Evolutionary conservation across 1,140 invertebrate genomes (phyloP).

Genomic region (Berghia stephanieae): DNA sequence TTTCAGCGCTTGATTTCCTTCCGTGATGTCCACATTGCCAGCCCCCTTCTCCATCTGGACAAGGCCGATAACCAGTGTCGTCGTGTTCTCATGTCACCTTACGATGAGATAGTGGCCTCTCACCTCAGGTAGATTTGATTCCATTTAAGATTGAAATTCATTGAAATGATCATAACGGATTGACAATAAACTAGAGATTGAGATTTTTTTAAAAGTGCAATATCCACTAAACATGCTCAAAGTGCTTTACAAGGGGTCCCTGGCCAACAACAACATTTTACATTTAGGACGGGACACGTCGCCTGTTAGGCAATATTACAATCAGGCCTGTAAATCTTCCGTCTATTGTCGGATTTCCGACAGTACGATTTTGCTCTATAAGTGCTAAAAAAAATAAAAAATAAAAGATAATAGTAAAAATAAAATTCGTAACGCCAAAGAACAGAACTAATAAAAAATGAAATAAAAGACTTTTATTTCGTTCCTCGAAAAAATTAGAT

Average conservation of each 20-base stretch:
- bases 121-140: slow-evolving; percentile 76
- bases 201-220: background rate
- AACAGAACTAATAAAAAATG: too few relatives aligned
- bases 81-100: slow-evolving; percentile 74
- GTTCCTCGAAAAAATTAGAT: too few relatives aligned
- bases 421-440: too few relatives aligned
- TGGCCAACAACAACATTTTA: background rate
- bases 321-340: too few relatives aligned
- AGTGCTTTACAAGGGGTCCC: background rate
- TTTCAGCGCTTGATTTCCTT: slow-evolving; percentile 77
- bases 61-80: slow-evolving; percentile 77
- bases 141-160: background rate
- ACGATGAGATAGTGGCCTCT: slow-evolving; percentile 82
- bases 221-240: background rate
- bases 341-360: too few relatives aligned
- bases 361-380: too few relatives aligned
- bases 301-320: too few relatives aligned
- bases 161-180: background rate
- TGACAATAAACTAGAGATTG: background rate
- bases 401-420: too few relatives aligned
- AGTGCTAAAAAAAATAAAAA: too few relatives aligned
- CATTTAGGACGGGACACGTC: background rate
- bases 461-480: too few relatives aligned
- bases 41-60: slow-evolving; percentile 75
- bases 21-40: slow-evolving; percentile 78